Evolutionary conservation across 2,888 invertebrate genomes (phyloP), one percentile per base, ranked within the genome.

Genomic region (Pyralis farinalis): DNA sequence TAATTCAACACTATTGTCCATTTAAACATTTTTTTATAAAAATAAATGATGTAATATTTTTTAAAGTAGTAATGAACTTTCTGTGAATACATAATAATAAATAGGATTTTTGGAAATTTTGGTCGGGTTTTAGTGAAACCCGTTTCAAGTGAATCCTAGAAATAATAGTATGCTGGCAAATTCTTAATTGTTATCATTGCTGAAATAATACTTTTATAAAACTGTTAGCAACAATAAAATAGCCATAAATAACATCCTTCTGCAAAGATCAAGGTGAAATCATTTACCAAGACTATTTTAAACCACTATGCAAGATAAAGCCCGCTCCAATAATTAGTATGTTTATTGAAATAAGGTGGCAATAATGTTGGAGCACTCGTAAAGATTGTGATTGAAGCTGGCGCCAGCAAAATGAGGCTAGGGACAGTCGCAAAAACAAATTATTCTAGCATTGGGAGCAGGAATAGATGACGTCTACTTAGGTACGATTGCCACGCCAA

Each of bases 271-370:
- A 67, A 67, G 64, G 66, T 59, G 53, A 65, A 59, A 67, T 55
- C 64, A 49, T 59, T 70, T 67, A 53, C 30, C 33, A 35, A 54
- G 34, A 51, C 58, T 58, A 65, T 67, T 68, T 61, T 53, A 58
- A 49, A 49, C 44, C 37, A 16, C 25, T 25, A 25, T 39, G 39
- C 16, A 8, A 55, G 47, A 54, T 56, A 52, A 53, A 38, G 46
- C 44, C 51, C 50, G 47, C 52, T 50, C 46, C 43, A 27, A 44
- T 67, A 71, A 72, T 68, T 67, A 67, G 57, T 53, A 53, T 55
- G 53, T 66, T 67, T 67, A 73, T 72, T 73, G 64, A 71, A 72
- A 74, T 72, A 70, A 67, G 65, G 69, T 38, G 37, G 35, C 68
- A 63, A 53, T 64, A 62, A 55, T 62, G 57, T 58, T 58, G 63